Percentiles rank a stretch among this genome's conserved stretches.
These are phyloP conservation scores for Mechanitis mazaeus DNA, from an alignment of 2,888 invertebrate genomes.

Conservation along the genomic window DNA sequence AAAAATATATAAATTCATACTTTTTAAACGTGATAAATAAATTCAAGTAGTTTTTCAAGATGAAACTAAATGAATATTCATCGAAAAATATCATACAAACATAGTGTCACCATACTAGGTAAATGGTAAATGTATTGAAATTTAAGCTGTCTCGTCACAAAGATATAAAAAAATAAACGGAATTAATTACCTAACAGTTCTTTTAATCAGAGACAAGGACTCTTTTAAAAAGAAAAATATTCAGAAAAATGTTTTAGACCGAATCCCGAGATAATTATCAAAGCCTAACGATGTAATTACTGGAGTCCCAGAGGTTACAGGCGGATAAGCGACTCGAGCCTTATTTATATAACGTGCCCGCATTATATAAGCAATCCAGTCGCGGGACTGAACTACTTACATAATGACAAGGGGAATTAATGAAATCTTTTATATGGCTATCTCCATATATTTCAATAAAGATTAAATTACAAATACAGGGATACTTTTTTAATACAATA, in stretches of 20 bases:
- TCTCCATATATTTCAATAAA: background rate
- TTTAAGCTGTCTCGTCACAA: background rate
- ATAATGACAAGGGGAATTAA: conserved; percentile 33
- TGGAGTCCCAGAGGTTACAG: conserved; percentile 31
- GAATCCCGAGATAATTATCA: conserved; percentile 19
- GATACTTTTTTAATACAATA: too few relatives aligned
- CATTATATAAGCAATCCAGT: too few relatives aligned
- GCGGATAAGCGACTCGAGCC: conserved; percentile 45
- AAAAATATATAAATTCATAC: too few relatives aligned
- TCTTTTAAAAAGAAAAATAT: conserved; percentile 1
- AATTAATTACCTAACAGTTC: background rate
- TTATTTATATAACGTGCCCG: conserved; percentile 37
- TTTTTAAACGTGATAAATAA: too few relatives aligned
- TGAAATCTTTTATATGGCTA: background rate
- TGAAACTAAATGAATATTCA: too few relatives aligned
- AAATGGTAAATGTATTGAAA: too few relatives aligned
- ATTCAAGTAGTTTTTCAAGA: too few relatives aligned
- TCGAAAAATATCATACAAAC: too few relatives aligned
- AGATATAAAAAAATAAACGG: background rate
- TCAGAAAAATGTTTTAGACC: background rate
- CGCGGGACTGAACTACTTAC: conserved; percentile 34
- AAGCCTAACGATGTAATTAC: conserved; percentile 19
- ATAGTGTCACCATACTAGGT: too few relatives aligned
- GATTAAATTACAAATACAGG: too few relatives aligned
- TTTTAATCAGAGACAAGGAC: background rate